A percentile compares a stretch with the other conserved stretches of the same genome.
phyloP scores from a whole-genome alignment of 2,888 invertebrate genomes.

The Plutella xylostella region DNA sequence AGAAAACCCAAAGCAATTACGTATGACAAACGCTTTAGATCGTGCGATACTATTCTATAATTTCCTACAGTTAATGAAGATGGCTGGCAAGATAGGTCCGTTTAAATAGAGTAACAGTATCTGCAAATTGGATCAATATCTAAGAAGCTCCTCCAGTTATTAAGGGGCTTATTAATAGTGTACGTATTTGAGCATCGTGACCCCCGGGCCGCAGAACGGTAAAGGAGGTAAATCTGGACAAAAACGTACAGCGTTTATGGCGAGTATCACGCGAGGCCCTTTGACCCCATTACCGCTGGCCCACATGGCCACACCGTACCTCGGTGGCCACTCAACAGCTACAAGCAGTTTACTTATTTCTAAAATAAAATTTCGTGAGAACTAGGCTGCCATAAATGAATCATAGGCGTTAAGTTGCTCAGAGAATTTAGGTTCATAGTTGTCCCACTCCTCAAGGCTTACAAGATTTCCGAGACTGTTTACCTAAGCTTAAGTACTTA shows the following conservation, averaged over 20 bases:
- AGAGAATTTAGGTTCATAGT: too few relatives aligned
- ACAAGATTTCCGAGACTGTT: too few relatives aligned
- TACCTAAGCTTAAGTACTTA: too few relatives aligned
- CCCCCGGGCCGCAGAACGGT: conserved; percentile 31
- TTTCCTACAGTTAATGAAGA: conserved; percentile 26
- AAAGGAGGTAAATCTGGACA: conserved; percentile 47
- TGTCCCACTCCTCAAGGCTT: too few relatives aligned
- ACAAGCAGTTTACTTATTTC: too few relatives aligned
- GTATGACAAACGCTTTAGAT: conserved; percentile 17
- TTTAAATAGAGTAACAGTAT: conserved; percentile 31
- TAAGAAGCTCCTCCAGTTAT: conserved; percentile 33
- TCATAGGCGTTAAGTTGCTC: too few relatives aligned
- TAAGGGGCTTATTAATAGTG: conserved; percentile 50
- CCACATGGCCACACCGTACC: neutral
- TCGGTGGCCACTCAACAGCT: conserved; percentile 3
- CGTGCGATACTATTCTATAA: neutral
- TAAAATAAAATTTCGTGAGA: too few relatives aligned
- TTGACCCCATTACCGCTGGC: conserved; percentile 37
- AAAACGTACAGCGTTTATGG: conserved; percentile 55
- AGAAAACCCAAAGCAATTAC: conserved; percentile 8
- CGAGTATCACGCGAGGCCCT: conserved; percentile 56
- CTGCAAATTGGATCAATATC: conserved; percentile 28
- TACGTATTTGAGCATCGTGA: conserved; percentile 50
- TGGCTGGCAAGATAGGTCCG: conserved; percentile 32
- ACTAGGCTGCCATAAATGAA: too few relatives aligned